phyloP scores from a whole-genome alignment of 2,888 invertebrate genomes.

The Boloria selene region DNA sequence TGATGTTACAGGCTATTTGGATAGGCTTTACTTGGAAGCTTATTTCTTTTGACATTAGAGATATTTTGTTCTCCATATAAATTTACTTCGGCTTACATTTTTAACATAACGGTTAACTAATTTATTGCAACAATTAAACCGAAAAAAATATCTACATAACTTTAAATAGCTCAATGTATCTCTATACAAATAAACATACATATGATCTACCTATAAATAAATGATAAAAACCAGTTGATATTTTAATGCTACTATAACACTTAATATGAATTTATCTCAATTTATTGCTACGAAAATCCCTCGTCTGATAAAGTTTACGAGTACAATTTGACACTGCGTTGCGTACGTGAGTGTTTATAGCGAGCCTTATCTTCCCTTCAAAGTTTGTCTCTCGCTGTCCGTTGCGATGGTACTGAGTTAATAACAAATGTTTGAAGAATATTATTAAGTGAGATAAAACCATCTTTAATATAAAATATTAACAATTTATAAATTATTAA shows the following conservation, averaged over 20 bases:
- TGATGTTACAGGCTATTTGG: background rate
- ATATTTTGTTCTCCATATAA: no score
- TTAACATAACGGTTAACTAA: no score
- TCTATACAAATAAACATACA: no score
- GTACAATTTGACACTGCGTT: slow-evolving; percentile 42
- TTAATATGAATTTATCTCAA: slow-evolving; percentile 31
- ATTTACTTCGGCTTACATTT: no score
- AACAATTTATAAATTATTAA: no score
- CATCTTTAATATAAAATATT: no score
- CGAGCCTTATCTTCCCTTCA: slow-evolving; percentile 43
- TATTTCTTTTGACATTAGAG: no score
- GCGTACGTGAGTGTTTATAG: slow-evolving; percentile 44
- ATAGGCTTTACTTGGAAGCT: no score
- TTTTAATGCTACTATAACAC: slow-evolving; percentile 9
- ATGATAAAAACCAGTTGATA: slow-evolving; percentile 6
- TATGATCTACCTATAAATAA: no score
- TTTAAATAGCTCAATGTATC: no score
- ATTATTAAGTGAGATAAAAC: slow-evolving; percentile 12
- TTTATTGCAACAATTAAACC: no score
- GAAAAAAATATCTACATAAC: no score
- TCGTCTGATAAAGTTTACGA: slow-evolving; percentile 45
- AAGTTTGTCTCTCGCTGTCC: slow-evolving; percentile 38
- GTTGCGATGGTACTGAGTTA: slow-evolving; percentile 28
- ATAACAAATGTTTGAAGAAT: slow-evolving; percentile 10
- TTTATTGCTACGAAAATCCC: slow-evolving; percentile 36